Conservation (phyloP, 1,140 invertebrate genomes). For the Rhynchophorus ferrugineus region DNA sequence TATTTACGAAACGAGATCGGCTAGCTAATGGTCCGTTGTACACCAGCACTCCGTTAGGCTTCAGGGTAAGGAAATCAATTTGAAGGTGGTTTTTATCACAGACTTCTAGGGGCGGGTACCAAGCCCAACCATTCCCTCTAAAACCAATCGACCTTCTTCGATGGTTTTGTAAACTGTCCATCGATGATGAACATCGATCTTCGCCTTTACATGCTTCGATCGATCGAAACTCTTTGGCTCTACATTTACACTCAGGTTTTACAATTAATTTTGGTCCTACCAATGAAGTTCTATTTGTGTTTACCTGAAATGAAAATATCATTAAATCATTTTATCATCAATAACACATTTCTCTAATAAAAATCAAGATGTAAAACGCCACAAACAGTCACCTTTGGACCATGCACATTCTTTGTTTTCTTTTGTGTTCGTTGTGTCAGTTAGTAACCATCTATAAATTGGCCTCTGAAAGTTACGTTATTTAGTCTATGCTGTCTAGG, state of each 20-base stretch:
- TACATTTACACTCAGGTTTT: neutral
- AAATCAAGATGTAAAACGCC: no score
- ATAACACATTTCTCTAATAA: no score
- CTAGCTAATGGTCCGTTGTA: constrained; percentile 95
- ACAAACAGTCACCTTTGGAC: no score
- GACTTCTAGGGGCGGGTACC: constrained; percentile 92
- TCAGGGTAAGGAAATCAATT: constrained; percentile 88
- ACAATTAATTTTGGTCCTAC: neutral
- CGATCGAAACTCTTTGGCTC: neutral
- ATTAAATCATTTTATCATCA: no score
- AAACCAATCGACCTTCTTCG: constrained; percentile 56
- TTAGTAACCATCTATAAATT: no score
- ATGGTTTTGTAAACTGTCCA: no score
- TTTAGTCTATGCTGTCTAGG: no score
- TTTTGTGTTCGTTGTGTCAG: no score
- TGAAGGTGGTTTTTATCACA: constrained; percentile 90
- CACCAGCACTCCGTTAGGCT: constrained; percentile 82
- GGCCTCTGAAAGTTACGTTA: no score
- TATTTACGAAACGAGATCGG: constrained; percentile 76
- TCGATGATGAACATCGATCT: no score
- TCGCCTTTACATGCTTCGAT: neutral
- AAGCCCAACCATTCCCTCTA: constrained; percentile 85
- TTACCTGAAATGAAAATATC: neutral
- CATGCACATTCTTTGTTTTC: no score
- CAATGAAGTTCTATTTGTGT: neutral